Evolutionary conservation across 2,113 vertebrate species (phyloP).

Genomic region (Oenanthe melanoleuca): DNA sequence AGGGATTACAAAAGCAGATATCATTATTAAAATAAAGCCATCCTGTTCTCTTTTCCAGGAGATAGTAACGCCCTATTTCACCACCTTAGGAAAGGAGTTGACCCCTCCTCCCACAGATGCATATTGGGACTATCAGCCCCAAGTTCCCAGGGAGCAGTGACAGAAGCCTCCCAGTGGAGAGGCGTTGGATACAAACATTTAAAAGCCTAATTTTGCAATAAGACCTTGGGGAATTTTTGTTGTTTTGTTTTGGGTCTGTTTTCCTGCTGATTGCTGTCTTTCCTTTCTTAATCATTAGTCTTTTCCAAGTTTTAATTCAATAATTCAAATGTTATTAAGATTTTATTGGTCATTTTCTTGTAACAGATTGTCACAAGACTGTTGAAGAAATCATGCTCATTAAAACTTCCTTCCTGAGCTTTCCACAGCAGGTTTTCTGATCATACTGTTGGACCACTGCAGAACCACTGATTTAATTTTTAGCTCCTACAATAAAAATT

Average conservation of each 20-base stretch:
- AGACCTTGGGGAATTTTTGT: background rate
- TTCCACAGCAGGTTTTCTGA: background rate
- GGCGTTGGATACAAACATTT: background rate
- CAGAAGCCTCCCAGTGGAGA: background rate
- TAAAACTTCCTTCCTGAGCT: background rate
- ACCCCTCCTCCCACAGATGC: background rate
- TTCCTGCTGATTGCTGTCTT: background rate
- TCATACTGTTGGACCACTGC: background rate
- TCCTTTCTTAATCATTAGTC: background rate
- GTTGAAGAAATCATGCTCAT: background rate
- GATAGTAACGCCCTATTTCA: rapidly evolving
- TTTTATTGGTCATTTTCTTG: background rate
- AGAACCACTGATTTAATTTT: background rate
- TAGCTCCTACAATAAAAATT: background rate
- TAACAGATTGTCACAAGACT: background rate
- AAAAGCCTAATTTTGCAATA: background rate
- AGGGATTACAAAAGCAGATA: background rate
- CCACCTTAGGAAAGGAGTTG: background rate
- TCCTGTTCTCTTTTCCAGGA: background rate
- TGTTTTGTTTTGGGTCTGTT: background rate
- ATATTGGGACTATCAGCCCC: rapidly evolving
- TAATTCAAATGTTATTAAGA: background rate
- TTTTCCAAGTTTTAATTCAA: background rate
- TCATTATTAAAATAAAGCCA: background rate
- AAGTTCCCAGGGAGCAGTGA: background rate